Conservation (phyloP, 2,797 vertebrate species). For the Anguilla obscura region DNA sequence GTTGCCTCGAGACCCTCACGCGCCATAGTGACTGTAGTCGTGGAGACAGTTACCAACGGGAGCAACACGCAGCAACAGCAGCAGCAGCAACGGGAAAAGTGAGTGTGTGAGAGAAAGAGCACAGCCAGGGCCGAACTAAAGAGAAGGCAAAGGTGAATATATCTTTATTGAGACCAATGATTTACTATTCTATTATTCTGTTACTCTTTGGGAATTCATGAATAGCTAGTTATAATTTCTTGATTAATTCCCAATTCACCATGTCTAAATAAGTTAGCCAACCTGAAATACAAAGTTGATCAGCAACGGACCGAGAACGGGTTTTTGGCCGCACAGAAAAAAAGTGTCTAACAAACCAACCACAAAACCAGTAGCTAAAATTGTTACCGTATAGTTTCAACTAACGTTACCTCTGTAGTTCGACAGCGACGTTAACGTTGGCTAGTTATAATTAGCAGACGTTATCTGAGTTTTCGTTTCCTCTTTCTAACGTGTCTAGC, state of each 20-base stretch:
- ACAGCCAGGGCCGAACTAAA: conserved; percentile 72
- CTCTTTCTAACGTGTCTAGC: not conserved
- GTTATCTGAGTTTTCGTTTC: not conserved
- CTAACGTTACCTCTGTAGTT: not conserved
- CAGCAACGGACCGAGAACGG: not conserved
- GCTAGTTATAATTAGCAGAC: not conserved
- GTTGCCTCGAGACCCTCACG: conserved; percentile 90
- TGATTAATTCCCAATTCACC: not conserved
- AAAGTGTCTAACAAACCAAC: not conserved
- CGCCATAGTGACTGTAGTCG: conserved; percentile 99
- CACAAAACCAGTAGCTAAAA: not conserved
- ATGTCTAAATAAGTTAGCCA: not conserved
- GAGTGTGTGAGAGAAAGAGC: conserved; percentile 65
- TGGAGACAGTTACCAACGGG: conserved; percentile 90
- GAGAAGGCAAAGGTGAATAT: conserved; percentile 72
- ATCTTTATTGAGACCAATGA: conserved; percentile 44
- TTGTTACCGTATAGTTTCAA: not conserved
- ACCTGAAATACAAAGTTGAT: not conserved
- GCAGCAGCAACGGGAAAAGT: conserved; percentile 66
- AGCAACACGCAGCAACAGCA: conserved; percentile 80
- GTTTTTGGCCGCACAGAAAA: not conserved
- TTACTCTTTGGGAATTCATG: not conserved
- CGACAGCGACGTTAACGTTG: not conserved
- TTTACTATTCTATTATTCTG: not conserved
- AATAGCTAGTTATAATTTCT: not conserved